Evolutionary conservation across 2,888 invertebrate species (phyloP), one percentile per base, ranked within the genome.

Genomic region (Polydrusus pterygomalis): DNA sequence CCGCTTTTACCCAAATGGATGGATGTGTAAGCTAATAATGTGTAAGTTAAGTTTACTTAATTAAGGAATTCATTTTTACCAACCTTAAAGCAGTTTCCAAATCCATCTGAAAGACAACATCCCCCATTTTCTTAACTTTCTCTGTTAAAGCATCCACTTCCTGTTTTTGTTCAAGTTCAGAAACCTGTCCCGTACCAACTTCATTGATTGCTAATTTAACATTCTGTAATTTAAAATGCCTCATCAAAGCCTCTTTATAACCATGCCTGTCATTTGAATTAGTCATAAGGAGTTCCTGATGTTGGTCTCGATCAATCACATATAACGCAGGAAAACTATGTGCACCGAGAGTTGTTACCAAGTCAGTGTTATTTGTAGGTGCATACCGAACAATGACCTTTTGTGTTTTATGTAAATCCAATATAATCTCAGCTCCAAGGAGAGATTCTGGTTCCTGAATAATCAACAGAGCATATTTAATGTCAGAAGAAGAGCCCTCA

Each of bases 81-180:
- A 62, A 77, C 77, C 77, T 76, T n/a, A 99, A 86, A 0, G 96
- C 94, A 82, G 94, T 95, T 87, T 97, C 96, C 74, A 99, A 87
- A 88, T 99, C 99, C 79, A 93, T 91, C 87, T 96, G 95, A 86
- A 95, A 96, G 0, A 97, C 90, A 6, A 90, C 86, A 85, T 94
- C 92, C 40, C 88, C 87, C 82, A 86, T 85, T 78, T 83, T 83
- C 64, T 86, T 88, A 11, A 87, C 83, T 75, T 85, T 84, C 49
- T 86, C 82, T 47, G 83, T 80, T 58, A 87, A 80, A 63, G 83
- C 85, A 79, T 84, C 81, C 18, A 80, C 79, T 69, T 84, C 84
- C 49, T 82, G 80, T 17, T 70, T 65, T 34, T 64, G 60, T 30
- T 73, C 69, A 85, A 84, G 78, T 82, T 81, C 73, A 82, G 80